These are phyloP conservation scores for Trilocha varians DNA, from an alignment of 2,888 invertebrate species.

Conservation along the genomic window DNA sequence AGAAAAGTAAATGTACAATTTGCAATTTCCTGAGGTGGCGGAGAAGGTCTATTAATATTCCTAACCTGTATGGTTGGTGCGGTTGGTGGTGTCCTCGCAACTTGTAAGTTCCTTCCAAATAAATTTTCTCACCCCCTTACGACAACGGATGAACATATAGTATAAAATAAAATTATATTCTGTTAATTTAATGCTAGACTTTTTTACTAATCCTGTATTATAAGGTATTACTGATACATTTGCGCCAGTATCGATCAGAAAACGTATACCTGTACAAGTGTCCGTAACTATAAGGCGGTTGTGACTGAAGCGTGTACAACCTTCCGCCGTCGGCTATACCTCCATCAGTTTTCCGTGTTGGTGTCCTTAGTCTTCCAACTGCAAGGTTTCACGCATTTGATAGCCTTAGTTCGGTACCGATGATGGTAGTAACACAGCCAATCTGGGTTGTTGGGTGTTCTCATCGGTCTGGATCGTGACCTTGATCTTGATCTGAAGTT, in stretches of 20 bases:
- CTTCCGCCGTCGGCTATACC: slow-evolving; percentile 1
- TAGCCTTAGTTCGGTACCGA: too few relatives aligned
- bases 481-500: too few relatives aligned
- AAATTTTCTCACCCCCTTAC: too few relatives aligned
- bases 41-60: too few relatives aligned
- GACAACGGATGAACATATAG: too few relatives aligned
- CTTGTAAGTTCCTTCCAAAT: too few relatives aligned
- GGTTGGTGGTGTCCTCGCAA: too few relatives aligned
- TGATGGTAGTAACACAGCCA: too few relatives aligned
- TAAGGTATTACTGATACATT: slow-evolving; percentile 1
- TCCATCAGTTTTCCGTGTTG: not conserved
- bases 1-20: too few relatives aligned
- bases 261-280: slow-evolving; percentile 2
- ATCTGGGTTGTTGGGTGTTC: not conserved
- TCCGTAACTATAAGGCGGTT: slow-evolving; percentile 10
- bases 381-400: not conserved
- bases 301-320: slow-evolving; percentile 3
- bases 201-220: too few relatives aligned
- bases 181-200: slow-evolving; percentile 4
- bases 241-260: slow-evolving; percentile 7
- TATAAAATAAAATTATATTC: slow-evolving; percentile 8
- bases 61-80: too few relatives aligned
- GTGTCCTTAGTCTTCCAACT: slow-evolving; percentile 1
- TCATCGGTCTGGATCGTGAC: not conserved
- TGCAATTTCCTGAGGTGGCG: too few relatives aligned